phyloP scores from a whole-genome alignment of 2,888 invertebrate genomes.

The Clepsis dumicolana region DNA sequence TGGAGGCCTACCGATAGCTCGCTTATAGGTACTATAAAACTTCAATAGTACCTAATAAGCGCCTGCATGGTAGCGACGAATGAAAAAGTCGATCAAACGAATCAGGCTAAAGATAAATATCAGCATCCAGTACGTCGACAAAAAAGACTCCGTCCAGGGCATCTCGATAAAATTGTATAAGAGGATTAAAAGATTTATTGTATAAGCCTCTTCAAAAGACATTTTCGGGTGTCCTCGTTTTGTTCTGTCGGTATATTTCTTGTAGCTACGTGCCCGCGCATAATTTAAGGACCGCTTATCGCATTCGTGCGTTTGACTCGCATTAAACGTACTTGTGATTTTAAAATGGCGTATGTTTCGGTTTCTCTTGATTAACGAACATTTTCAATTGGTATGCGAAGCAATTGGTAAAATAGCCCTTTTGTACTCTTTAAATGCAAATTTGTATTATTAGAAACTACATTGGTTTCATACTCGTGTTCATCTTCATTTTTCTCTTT shows the following conservation, averaged over 20 bases:
- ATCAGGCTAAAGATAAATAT: conserved; percentile 39
- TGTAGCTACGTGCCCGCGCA: conserved; percentile 68
- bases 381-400: background rate
- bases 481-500: background rate
- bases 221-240: conserved; percentile 77
- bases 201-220: conserved; percentile 78
- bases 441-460: too few relatives aligned
- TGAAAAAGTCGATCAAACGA: conserved; percentile 30
- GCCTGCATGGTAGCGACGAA: conserved; percentile 9
- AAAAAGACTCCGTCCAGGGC: conserved; percentile 63
- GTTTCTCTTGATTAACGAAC: background rate
- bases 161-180: conserved; percentile 83
- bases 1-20: too few relatives aligned
- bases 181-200: conserved; percentile 84
- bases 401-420: too few relatives aligned
- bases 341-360: conserved; percentile 27
- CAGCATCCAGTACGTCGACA: conserved; percentile 44
- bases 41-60: conserved; percentile 6
- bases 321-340: conserved; percentile 63
- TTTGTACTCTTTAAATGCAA: too few relatives aligned
- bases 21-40: too few relatives aligned
- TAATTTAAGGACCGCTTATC: conserved; percentile 64
- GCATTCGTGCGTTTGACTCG: conserved; percentile 64
- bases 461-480: too few relatives aligned
- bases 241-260: conserved; percentile 73